phyloP scores from a whole-genome alignment of 2,113 vertebrate genomes.

The Galemys pyrenaicus region DNA sequence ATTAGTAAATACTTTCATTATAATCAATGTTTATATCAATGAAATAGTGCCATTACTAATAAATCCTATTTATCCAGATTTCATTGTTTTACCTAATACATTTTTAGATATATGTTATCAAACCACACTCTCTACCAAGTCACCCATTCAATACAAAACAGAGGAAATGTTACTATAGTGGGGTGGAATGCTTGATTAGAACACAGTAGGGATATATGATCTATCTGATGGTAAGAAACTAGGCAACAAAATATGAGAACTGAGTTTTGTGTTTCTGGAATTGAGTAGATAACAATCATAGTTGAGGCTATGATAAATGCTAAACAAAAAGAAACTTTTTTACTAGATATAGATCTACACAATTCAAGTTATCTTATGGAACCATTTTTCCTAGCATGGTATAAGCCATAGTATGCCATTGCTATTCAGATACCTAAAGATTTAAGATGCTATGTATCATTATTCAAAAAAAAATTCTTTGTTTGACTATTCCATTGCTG shows the following conservation, averaged over 20 bases:
- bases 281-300: background rate
- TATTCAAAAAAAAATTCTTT: background rate
- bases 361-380: background rate
- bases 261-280: background rate
- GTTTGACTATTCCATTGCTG: background rate
- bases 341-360: background rate
- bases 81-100: too few relatives aligned
- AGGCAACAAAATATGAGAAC: background rate
- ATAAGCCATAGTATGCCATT: background rate
- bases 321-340: background rate
- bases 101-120: too few relatives aligned
- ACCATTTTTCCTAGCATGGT: background rate
- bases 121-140: too few relatives aligned
- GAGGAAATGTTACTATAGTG: background rate
- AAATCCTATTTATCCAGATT: too few relatives aligned
- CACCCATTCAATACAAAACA: background rate
- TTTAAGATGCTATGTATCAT: background rate
- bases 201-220: background rate
- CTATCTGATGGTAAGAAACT: background rate
- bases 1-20: too few relatives aligned
- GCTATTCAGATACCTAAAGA: background rate
- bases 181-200: background rate
- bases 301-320: background rate
- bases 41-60: too few relatives aligned
- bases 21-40: too few relatives aligned